These are phyloP conservation scores for Eupsilia transversa DNA, from an alignment of 2,888 invertebrate genomes.

Conservation along the genomic window DNA sequence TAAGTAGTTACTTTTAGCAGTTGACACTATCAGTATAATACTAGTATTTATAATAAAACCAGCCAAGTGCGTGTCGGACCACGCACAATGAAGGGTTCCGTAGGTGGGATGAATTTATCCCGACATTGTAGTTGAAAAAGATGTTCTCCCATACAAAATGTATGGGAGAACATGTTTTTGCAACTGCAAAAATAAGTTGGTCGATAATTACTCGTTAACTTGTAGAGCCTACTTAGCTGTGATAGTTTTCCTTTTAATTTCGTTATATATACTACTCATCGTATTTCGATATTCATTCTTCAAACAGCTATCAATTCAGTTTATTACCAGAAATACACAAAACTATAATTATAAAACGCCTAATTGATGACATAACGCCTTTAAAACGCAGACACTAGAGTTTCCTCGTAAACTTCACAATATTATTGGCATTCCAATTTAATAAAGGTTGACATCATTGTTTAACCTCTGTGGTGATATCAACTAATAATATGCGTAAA, in stretches of 20 bases:
- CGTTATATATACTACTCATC: too few relatives aligned
- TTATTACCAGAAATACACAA: background rate
- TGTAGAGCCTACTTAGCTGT: too few relatives aligned
- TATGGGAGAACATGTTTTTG: too few relatives aligned
- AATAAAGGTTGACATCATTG: constrained; percentile 47
- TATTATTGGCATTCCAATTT: constrained; percentile 45
- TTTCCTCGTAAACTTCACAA: constrained; percentile 26
- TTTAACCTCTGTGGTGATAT: constrained; percentile 38
- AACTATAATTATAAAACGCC: constrained; percentile 13
- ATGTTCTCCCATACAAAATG: too few relatives aligned
- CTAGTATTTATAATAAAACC: too few relatives aligned
- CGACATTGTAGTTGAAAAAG: too few relatives aligned
- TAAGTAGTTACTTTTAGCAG: background rate
- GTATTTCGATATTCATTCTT: background rate
- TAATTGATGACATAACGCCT: constrained; percentile 30
- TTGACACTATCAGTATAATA: background rate
- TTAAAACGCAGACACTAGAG: constrained; percentile 1
- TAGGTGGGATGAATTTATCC: too few relatives aligned
- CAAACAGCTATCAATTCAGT: background rate
- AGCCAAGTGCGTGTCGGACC: too few relatives aligned
- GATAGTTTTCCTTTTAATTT: too few relatives aligned
- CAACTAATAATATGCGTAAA: constrained; percentile 33
- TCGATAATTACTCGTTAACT: too few relatives aligned
- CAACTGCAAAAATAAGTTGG: too few relatives aligned
- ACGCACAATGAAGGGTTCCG: too few relatives aligned